These are phyloP conservation scores for Chrysomallon squamiferum DNA, from an alignment of 1,140 invertebrate species.

Conservation along the genomic window DNA sequence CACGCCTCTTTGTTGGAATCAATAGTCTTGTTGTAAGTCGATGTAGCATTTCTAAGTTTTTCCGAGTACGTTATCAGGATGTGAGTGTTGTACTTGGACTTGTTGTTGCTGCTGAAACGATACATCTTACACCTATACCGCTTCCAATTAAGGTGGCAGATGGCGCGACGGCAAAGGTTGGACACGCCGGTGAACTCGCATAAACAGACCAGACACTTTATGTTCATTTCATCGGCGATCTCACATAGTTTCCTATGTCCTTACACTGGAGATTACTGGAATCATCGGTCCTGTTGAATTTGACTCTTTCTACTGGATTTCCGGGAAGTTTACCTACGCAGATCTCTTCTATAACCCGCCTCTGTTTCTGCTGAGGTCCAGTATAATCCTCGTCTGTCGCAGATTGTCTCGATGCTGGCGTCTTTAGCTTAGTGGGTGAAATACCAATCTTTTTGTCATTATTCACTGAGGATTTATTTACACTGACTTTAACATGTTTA, in stretches of 20 bases:
- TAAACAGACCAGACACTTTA: conserved; percentile 60
- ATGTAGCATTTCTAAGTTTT: background rate
- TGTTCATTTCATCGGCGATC: conserved; percentile 50
- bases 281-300: conserved; percentile 15
- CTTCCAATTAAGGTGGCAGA: conserved; percentile 62
- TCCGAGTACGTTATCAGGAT: conserved; percentile 45
- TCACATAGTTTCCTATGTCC: conserved; percentile 34
- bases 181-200: conserved; percentile 50
- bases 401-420: too few species aligned
- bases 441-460: too few species aligned
- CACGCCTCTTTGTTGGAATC: conserved; percentile 45
- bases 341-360: conserved; percentile 31
- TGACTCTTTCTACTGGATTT: conserved; percentile 22
- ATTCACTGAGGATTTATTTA: too few species aligned
- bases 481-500: too few species aligned
- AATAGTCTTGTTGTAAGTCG: conserved; percentile 29
- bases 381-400: too few species aligned
- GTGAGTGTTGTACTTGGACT: conserved; percentile 57
- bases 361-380: too few species aligned
- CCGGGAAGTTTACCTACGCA: conserved; percentile 38
- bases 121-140: conserved; percentile 62
- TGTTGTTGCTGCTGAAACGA: conserved; percentile 56
- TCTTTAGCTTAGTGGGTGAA: too few species aligned
- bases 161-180: conserved; percentile 61
- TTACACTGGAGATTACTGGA: conserved; percentile 28